phyloP scores from a whole-genome alignment of 2,113 vertebrate species.

The Oryctolagus cuniculus region DNA sequence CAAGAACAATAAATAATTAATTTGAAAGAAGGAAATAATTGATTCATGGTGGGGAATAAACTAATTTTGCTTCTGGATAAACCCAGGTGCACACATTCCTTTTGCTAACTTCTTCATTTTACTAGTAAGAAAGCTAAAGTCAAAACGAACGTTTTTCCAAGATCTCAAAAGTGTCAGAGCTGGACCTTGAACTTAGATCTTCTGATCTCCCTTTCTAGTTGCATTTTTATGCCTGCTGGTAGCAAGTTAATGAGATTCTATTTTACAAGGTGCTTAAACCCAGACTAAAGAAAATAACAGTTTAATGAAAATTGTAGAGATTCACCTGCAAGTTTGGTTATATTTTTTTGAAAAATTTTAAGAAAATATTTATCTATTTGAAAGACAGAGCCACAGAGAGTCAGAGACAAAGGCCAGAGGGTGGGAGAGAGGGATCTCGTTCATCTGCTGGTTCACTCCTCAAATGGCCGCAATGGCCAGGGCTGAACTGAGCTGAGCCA shows the following conservation, averaged over 20 bases:
- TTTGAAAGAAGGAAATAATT: not conserved
- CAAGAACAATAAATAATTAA: not conserved
- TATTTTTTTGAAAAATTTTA: not conserved
- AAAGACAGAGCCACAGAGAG: no score
- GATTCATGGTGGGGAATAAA: not conserved
- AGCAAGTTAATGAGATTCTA: not conserved
- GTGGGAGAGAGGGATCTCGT: no score
- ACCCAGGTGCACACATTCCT: not conserved
- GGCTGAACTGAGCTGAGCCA: no score
- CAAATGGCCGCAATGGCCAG: no score
- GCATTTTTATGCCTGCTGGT: not conserved
- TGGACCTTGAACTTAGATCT: not conserved
- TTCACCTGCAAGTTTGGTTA: not conserved
- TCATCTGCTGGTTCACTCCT: no score
- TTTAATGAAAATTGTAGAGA: not conserved
- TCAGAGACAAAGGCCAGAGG: no score
- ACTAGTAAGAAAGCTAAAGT: not conserved
- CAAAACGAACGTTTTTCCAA: not conserved
- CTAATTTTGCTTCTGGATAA: conserved; percentile 10
- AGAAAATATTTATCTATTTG: no score
- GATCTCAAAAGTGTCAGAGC: not conserved
- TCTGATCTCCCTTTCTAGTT: not conserved
- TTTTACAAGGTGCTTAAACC: not conserved
- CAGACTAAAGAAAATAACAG: not conserved
- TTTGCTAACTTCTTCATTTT: not conserved